Base-by-base conservation (phyloP, 2,797 vertebrate species). In the Parambassis ranga region DNA sequence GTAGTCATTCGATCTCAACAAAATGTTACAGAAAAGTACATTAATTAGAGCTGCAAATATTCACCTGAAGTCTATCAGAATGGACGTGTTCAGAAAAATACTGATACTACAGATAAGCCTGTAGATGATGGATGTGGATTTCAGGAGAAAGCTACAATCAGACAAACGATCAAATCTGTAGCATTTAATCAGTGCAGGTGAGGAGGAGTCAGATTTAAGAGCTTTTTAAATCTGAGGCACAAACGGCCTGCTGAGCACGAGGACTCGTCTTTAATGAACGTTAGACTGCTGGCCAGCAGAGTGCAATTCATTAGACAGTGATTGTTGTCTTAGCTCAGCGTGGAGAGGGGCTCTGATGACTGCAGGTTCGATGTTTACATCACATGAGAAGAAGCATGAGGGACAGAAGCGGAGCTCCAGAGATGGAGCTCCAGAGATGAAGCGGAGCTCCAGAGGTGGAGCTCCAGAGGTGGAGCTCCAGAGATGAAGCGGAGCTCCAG, bases 221-320 rank as follows among this genome's bases (percentile, higher is more conserved):
- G 64, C 33, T 35, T 62, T 57, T 48, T 35, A 44, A 57, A 48
- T 37, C 14, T 3, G 18, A 10, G 33, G 37, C 35, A 43, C 37
- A 5, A 61, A 49, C n/a, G 44, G 71, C 60, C 66, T 62, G 28
- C 56, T 47, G 67, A 71, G 53, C 63, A 18, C 22, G 52, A 66
- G 55, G 53, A 55, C 49, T 41, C 16, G 37, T 59, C 79, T 77
- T 75, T 83, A 83, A 85, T 82, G 82, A 81, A 60, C 39, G 23
- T 8, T 39, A 65, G 70, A 76, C 52, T 75, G 41, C 27, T 6
- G 41, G 57, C 30, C 63, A 75, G 27, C 59, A 50, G 66, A 84
- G 75, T 60, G 66, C 65, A 81, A 73, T 76, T 70, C 61, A 83
- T 77, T 53, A 81, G 72, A 50, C 67, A 64, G 32, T 28, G 80